Evolutionary conservation across 2,797 vertebrate species (phyloP).

Genomic region (Tapera naevia): DNA sequence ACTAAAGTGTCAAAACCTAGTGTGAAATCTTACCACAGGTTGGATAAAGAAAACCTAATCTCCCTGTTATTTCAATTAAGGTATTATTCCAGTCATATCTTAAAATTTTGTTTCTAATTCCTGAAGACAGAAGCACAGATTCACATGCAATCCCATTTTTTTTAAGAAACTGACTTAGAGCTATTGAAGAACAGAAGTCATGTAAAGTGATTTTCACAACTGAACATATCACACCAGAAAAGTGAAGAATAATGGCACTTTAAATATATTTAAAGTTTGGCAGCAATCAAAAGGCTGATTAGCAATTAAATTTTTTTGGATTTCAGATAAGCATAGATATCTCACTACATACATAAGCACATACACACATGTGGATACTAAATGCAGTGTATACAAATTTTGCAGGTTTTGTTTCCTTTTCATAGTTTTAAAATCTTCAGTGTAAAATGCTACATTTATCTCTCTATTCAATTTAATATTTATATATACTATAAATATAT

Average conservation of each 20-base stretch:
- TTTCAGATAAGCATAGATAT: constrained; percentile 12
- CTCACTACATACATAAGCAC: background rate
- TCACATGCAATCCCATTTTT: background rate
- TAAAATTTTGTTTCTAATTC: background rate
- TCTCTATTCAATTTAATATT: background rate
- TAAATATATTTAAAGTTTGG: constrained; percentile 22
- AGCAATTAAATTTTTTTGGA: background rate
- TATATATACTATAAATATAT: too few relatives aligned
- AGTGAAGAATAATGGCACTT: constrained; percentile 64
- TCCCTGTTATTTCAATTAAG: background rate
- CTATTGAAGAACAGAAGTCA: constrained; percentile 59
- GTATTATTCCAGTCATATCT: rapidly evolving
- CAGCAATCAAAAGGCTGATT: constrained; percentile 15
- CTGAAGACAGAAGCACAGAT: background rate
- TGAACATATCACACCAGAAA: constrained; percentile 47
- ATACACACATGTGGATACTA: background rate
- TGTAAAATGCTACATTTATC: background rate
- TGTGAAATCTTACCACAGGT: background rate
- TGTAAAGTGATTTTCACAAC: constrained; percentile 38
- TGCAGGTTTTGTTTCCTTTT: background rate
- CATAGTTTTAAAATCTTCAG: background rate
- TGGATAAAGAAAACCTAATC: background rate
- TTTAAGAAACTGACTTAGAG: background rate
- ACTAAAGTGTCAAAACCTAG: background rate
- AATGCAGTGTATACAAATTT: background rate